Evolutionary conservation across 2,113 vertebrate genomes (phyloP).

Genomic region (Menura novaehollandiae): DNA sequence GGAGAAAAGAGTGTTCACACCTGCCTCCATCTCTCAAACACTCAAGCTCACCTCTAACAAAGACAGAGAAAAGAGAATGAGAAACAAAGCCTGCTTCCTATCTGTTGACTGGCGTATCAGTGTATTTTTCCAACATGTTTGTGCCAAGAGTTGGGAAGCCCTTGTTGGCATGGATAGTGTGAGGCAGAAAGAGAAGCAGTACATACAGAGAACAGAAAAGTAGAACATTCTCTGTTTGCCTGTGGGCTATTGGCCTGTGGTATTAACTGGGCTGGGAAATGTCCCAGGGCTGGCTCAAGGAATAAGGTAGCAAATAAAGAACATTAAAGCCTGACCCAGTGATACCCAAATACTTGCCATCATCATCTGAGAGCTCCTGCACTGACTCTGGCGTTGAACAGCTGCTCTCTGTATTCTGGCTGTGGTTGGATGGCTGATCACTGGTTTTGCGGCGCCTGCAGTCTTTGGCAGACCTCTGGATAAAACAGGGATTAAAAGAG

Average conservation of each 20-base stretch:
- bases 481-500: background rate
- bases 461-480: conserved; percentile 66
- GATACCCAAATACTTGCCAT: conserved; percentile 68
- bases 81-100: background rate
- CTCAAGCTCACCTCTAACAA: background rate
- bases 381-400: conserved; percentile 90
- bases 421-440: conserved; percentile 90
- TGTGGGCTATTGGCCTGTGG: background rate
- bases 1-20: background rate
- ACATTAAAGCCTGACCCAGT: background rate
- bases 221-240: background rate
- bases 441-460: conserved; percentile 85
- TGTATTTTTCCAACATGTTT: background rate
- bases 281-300: background rate
- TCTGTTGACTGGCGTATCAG: background rate
- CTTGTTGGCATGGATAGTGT: background rate
- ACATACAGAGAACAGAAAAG: background rate
- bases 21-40: background rate
- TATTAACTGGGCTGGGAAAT: background rate
- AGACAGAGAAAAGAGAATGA: background rate
- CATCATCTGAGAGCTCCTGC: conserved; percentile 91
- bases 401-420: conserved; percentile 94
- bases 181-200: background rate
- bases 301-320: background rate
- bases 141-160: background rate